Base-by-base conservation (phyloP, 1,140 invertebrate species). In the Leguminivora glycinivorella region DNA sequence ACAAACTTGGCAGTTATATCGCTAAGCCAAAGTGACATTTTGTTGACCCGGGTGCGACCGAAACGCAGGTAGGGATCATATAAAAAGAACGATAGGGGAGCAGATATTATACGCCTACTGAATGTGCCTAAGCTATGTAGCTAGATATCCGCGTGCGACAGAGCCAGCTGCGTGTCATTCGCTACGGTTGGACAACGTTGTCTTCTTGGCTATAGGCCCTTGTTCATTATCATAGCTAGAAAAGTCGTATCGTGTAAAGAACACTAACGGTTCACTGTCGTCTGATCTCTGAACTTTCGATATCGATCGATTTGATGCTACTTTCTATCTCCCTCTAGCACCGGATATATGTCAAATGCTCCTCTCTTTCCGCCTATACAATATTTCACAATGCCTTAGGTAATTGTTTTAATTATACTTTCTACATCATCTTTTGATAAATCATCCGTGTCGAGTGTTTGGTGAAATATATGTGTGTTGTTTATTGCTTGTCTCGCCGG, bases 231-330 rank as follows among this genome's bases (percentile, higher is more conserved):
- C 6, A 19, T 58, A 34, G 43, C 22, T 85, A 70, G 58, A 77
- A 70, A 78, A 81, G 58, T 92, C 92, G 73, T 90, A 82, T 34
- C 75, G 83, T 10, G 80, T 87, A 29, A 93, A 85, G 10, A 83
- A 84, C 17, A 89, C 90, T 93, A 70, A 92, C 90, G 67, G 90
- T 92, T 58, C 43, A 14, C 67, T 75, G 74, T 80, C 80, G 74
- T 77, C 67, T 67, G 69, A 75, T 73, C 71, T 67, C 70, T 70
- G 72, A 76, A 76, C 80, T 82, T 82, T 82, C 78, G 74, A 77
- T 78, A 78, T 78, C 78, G 70, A 82, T 76, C 72, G 72, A 80
- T 82, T 74, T 75, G 72, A 56, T 68, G 56, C 72, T 56, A 52
- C 22, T 43, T n/a, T 14, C 43, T 68, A 34, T 75, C 72, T 72